These are phyloP conservation scores for Apogon hyalosoma DNA, from an alignment of 2,797 vertebrate genomes.

Conservation along the genomic window DNA sequence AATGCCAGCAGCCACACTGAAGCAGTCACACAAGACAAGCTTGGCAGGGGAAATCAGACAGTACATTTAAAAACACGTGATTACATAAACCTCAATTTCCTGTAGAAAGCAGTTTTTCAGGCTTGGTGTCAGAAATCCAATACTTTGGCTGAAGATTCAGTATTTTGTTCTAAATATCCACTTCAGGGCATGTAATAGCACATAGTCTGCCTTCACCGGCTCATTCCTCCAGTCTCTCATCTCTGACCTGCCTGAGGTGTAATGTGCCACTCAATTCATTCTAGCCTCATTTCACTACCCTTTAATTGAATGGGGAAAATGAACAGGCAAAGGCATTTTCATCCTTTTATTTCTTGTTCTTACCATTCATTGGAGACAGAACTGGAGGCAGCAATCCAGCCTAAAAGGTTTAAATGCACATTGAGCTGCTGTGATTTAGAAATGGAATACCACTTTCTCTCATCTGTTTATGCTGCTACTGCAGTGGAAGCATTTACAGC, in stretches of 20 bases:
- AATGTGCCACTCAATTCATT: constrained; percentile 63
- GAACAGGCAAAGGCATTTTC: constrained; percentile 39
- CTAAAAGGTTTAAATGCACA: constrained; percentile 45
- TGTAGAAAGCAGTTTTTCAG: constrained; percentile 15
- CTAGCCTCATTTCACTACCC: constrained; percentile 68
- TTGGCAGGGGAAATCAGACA: neutral
- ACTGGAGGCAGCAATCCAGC: constrained; percentile 50
- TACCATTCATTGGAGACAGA: constrained; percentile 49
- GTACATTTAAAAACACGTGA: constrained; percentile 6
- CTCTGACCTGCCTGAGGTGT: constrained; percentile 45
- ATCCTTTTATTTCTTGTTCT: constrained; percentile 58
- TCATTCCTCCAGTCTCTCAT: constrained; percentile 54
- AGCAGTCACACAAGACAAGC: neutral
- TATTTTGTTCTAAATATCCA: constrained; percentile 18
- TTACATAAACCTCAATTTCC: constrained; percentile 3
- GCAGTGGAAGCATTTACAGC: too few relatives aligned
- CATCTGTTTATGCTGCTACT: neutral
- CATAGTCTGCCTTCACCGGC: constrained; percentile 28
- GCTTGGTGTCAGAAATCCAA: constrained; percentile 11
- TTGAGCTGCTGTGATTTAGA: constrained; percentile 24
- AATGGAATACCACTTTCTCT: constrained; percentile 38
- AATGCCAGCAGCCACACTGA: neutral
- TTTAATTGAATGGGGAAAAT: constrained; percentile 69
- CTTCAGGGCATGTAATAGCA: constrained; percentile 38
- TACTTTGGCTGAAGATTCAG: constrained; percentile 12